Evolutionary conservation across 2,113 vertebrate genomes (phyloP), one percentile per base, ranked within the genome.

Genomic region (Manacus vitellinus): DNA sequence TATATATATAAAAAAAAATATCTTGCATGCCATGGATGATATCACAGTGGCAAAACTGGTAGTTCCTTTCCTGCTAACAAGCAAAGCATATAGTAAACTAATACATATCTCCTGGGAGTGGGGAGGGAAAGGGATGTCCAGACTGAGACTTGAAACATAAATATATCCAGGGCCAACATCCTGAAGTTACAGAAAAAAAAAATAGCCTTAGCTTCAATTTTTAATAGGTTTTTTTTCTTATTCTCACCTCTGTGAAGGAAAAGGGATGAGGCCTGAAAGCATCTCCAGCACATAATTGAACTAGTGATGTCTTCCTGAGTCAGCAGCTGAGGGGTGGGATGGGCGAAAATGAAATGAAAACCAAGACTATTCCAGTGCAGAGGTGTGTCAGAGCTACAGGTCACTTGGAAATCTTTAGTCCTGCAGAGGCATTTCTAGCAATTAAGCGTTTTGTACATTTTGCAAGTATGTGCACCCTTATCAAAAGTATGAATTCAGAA

Each of bases 401-500:
- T 92, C 86, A 84, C 0, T 0, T 35, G 62, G 61, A 44, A 76
- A 76, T 16, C 22, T 27, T 54, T 51, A 47, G 44, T 52, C 31
- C 70, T 78, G 15, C 22, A 52, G 58, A 91, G 8, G 10, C 4
- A 54, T 66, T 95, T 66, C 49, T 63, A 44, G 55, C 55, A 67
- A 43, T 15, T 19, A 31, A 80, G 9, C 55, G 30, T 51, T 56
- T 51, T 44, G 47, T 12, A 39, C 62, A 30, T 23, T 61, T 93
- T 41, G 24, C 46, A 83, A 76, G 24, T 49, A 16, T 27, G 41
- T 58, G 22, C 4, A 20, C 8, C 3, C 28, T 88, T 86, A 90
- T 70, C 94, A 62, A 88, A 92, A 58, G 27, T n/a, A 79, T 85
- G 89, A 95, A 96, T 94, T 58, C 56, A 67, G 70, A 72, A 87